A percentile compares a stretch with the other conserved stretches of the same genome.
Evolutionary conservation across 1,140 invertebrate genomes (phyloP).

Genomic region (Propsilocerus akamusi): DNA sequence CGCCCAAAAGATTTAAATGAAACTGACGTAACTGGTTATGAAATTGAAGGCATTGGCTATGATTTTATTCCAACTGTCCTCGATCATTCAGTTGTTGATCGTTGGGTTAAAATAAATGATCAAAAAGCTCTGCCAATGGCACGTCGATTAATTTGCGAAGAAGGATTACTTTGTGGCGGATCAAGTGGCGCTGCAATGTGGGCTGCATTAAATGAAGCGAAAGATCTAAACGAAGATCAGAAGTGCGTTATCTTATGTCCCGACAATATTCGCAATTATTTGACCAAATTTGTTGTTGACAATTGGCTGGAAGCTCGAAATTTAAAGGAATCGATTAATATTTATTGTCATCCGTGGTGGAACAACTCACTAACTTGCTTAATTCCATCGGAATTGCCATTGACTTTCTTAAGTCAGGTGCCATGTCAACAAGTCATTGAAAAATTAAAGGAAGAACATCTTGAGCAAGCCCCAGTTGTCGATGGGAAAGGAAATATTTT

Average conservation of each 20-base stretch:
- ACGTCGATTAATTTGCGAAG: conserved; percentile 48
- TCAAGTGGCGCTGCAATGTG: conserved; percentile 59
- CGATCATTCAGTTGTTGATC: conserved; percentile 39
- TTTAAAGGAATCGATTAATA: conserved; percentile 28
- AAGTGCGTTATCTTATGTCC: conserved; percentile 74
- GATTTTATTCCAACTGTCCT: conserved; percentile 72
- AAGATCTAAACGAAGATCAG: conserved; percentile 55
- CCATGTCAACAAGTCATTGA: conserved; percentile 45
- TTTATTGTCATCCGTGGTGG: conserved; percentile 26
- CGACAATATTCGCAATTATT: conserved; percentile 87
- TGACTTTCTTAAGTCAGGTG: conserved; percentile 34
- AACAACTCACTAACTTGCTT: not conserved
- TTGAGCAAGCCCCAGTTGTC: conserved; percentile 54
- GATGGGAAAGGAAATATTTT: conserved; percentile 28
- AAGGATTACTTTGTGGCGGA: conserved; percentile 64
- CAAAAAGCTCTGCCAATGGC: conserved; percentile 48
- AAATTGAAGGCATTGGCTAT: conserved; percentile 39
- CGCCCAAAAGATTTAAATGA: conserved; percentile 50
- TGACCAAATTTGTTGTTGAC: conserved; percentile 88
- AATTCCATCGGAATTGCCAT: conserved; percentile 19
- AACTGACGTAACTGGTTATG: conserved; percentile 32
- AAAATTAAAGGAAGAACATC: conserved; percentile 42
- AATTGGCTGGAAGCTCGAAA: conserved; percentile 77
- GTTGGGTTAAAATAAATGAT: conserved; percentile 54
- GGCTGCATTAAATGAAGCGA: conserved; percentile 52